Evolutionary conservation across 2,113 vertebrate species (phyloP).

Genomic region (Eurypyga helias): DNA sequence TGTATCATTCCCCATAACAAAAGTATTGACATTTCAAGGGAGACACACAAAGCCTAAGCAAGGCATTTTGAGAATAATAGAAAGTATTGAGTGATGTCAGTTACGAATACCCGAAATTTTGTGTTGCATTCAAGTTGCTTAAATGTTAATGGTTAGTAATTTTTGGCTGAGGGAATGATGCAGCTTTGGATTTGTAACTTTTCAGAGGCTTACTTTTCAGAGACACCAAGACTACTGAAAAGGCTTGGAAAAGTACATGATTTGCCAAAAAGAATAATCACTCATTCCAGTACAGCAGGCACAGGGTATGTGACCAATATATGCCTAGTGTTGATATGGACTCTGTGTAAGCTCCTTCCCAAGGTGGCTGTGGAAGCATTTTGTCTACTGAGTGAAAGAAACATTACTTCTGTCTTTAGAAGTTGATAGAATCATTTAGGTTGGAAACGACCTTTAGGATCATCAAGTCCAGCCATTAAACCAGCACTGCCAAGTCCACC

Average conservation of each 20-base stretch:
- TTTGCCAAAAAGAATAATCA: neutral
- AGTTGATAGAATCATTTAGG: too few relatives aligned
- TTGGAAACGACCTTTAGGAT: too few relatives aligned
- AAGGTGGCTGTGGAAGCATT: neutral
- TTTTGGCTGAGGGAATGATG: neutral
- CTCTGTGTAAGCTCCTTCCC: neutral
- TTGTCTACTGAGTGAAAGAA: neutral
- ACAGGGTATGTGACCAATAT: neutral
- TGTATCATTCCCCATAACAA: conserved; percentile 24
- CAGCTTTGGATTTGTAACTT: neutral
- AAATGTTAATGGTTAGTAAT: neutral
- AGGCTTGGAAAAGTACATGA: neutral
- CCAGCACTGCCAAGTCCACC: too few relatives aligned
- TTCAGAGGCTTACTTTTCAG: neutral
- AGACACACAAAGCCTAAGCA: neutral
- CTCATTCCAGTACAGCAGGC: neutral
- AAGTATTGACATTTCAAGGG: conserved; percentile 40
- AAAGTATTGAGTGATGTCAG: neutral
- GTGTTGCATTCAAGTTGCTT: neutral
- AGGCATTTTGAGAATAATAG: neutral
- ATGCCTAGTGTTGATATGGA: neutral
- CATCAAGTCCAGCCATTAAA: too few relatives aligned
- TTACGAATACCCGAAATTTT: neutral
- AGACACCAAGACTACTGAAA: neutral
- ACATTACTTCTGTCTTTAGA: neutral